phyloP scores from a whole-genome alignment of 2,888 invertebrate species.

The Drosophila helvetica region DNA sequence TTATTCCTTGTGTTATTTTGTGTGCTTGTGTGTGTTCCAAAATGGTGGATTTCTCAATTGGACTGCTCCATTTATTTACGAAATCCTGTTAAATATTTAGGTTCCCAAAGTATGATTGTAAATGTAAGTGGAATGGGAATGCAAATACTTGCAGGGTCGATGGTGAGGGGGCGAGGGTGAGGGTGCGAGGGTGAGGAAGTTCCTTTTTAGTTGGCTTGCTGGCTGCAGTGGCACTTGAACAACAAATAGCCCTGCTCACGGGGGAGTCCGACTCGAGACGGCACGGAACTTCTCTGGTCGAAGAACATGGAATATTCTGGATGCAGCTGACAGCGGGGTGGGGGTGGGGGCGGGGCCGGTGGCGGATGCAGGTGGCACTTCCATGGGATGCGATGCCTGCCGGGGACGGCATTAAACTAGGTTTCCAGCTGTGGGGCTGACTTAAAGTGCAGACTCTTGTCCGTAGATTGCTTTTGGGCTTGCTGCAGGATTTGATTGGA shows the following conservation, averaged over 20 bases:
- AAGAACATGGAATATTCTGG: conserved; percentile 34
- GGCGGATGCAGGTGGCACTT: conserved; percentile 37
- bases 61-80: too few relatives aligned
- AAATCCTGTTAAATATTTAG: not conserved
- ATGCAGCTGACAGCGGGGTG: too few relatives aligned
- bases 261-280: not conserved
- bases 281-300: not conserved
- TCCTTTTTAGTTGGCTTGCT: not conserved
- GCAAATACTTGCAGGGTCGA: not conserved
- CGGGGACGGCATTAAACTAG: conserved; percentile 1
- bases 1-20: too few relatives aligned
- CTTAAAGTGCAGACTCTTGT: conserved; percentile 45
- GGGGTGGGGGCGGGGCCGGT: too few relatives aligned
- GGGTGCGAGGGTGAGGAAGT: not conserved
- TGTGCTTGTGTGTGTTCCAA: too few relatives aligned
- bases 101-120: not conserved
- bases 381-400: not conserved
- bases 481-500: not conserved
- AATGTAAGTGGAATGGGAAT: not conserved
- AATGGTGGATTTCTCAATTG: too few relatives aligned
- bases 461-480: conserved; percentile 9
- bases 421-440: conserved; percentile 11
- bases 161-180: too few relatives aligned
- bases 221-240: not conserved
- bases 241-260: conserved; percentile 10